Evolutionary conservation across 2,797 vertebrate genomes (phyloP), one percentile per base, ranked within the genome.

Genomic region (Pteronotus mesoamericanus): DNA sequence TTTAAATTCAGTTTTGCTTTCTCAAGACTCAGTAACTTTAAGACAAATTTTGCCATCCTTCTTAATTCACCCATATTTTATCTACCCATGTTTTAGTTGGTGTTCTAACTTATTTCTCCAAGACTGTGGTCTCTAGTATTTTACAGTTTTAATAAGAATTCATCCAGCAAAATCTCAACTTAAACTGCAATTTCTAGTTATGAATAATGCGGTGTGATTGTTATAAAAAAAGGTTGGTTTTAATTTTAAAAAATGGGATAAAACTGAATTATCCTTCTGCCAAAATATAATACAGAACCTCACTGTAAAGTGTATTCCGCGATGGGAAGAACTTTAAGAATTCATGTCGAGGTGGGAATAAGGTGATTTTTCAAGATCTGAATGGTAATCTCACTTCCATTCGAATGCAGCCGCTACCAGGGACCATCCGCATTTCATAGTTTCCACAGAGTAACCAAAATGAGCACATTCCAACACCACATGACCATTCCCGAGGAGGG

Each of bases 1-100:
- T 89, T 96, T 72, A 66, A 89, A 57, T 71, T 77, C 37, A 71
- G 39, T 61, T 79, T 94, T 51, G n/a, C 37, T 34, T 93, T 94
- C 64, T 72, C 71, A 82, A 74, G 79, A 87, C 6, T 86, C 34
- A 57, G 18, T 69, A 93, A 59, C 32, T 69, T 74, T 19, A 64
- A 91, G 19, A 9, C 9, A 86, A 68, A 48, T 39, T 48, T 22
- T 79, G 18, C 22, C 44, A 87, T 72, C 39, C 53, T 88, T 68
- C 7, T 34, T 8, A 71, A 22, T 77, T 94, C 48, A 84, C 4
- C 5, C 61, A 42, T 32, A 29, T 53, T 37, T 86, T 46, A 42
- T 61, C 46, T 75, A 74, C 9, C 15, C 19, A 78, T 32, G 44
- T 86, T 93, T 89, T 48, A 80, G 32, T 79, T 87, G 19, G 37